These are phyloP conservation scores for Orthosia gothica DNA, from an alignment of 2,888 invertebrate genomes.

Conservation along the genomic window DNA sequence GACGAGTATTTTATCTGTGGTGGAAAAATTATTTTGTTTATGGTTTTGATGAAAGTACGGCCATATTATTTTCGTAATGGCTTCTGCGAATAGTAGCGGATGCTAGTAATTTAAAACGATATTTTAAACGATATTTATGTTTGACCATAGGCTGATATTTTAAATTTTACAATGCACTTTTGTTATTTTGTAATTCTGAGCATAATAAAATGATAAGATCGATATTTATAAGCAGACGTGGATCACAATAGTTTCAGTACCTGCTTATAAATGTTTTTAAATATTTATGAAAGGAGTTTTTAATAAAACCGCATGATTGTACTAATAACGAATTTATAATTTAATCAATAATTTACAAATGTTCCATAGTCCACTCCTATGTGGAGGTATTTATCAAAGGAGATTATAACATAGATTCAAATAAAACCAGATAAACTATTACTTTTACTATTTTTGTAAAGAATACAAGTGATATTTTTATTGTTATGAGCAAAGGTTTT, in stretches of 20 bases:
- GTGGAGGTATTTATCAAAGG: constrained; percentile 52
- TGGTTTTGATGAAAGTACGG: constrained; percentile 10
- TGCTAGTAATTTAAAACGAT: not conserved
- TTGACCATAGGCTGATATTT: not conserved
- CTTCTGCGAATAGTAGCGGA: not conserved
- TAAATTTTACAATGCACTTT: constrained; percentile 1
- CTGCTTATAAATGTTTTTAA: not conserved
- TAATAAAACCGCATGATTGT: constrained; percentile 71
- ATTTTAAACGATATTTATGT: constrained; percentile 9
- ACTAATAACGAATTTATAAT: constrained; percentile 84
- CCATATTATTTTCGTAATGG: constrained; percentile 19
- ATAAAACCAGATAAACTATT: constrained; percentile 54
- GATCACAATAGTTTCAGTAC: not conserved
- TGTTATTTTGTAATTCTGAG: not conserved
- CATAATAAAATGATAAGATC: constrained; percentile 27
- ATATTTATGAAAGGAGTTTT: not conserved
- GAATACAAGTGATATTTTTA: constrained; percentile 14
- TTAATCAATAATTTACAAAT: constrained; percentile 82
- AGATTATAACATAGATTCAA: constrained; percentile 62
- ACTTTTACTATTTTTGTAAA: constrained; percentile 46
- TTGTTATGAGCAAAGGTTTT: constrained; percentile 36
- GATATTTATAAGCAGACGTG: not conserved
- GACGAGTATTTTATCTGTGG: constrained; percentile 40
- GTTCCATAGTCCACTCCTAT: constrained; percentile 64
- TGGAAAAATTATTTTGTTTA: constrained; percentile 35